These are phyloP conservation scores for Luffia ferchaultella DNA, from an alignment of 2,888 invertebrate genomes.

Conservation along the genomic window DNA sequence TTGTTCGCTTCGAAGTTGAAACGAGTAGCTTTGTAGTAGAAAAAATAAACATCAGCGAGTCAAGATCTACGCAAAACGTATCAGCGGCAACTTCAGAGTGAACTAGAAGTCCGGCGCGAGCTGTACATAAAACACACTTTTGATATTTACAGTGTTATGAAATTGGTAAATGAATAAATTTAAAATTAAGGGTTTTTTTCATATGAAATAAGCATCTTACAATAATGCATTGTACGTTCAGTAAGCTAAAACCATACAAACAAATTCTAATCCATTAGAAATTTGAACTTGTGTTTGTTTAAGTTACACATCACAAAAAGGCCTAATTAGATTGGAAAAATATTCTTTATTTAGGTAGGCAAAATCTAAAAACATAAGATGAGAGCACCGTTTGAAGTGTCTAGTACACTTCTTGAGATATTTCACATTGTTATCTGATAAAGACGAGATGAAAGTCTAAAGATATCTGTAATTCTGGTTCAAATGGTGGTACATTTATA, in stretches of 20 bases:
- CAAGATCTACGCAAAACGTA: too few relatives aligned
- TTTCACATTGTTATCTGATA: not conserved
- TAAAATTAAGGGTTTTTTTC: too few relatives aligned
- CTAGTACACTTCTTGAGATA: not conserved
- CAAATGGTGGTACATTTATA: not conserved
- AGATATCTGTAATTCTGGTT: not conserved
- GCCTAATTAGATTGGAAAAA: not conserved
- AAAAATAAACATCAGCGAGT: too few relatives aligned
- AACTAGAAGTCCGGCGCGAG: too few relatives aligned
- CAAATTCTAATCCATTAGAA: not conserved
- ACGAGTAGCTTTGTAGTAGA: too few relatives aligned
- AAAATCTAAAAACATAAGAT: too few relatives aligned
- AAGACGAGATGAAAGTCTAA: not conserved
- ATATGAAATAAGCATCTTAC: constrained; percentile 7
- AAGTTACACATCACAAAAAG: not conserved
- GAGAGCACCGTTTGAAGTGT: too few relatives aligned
- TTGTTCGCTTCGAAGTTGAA: too few relatives aligned
- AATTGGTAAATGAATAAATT: too few relatives aligned
- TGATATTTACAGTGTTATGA: too few relatives aligned
- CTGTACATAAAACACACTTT: too few relatives aligned
- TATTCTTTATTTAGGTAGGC: not conserved
- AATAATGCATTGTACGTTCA: constrained; percentile 8
- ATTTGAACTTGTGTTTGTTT: not conserved
- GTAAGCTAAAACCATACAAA: constrained; percentile 1
- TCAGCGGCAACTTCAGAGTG: too few relatives aligned